phyloP scores from a whole-genome alignment of 2,888 invertebrate species.

The Cataglyphis altisquamis region DNA sequence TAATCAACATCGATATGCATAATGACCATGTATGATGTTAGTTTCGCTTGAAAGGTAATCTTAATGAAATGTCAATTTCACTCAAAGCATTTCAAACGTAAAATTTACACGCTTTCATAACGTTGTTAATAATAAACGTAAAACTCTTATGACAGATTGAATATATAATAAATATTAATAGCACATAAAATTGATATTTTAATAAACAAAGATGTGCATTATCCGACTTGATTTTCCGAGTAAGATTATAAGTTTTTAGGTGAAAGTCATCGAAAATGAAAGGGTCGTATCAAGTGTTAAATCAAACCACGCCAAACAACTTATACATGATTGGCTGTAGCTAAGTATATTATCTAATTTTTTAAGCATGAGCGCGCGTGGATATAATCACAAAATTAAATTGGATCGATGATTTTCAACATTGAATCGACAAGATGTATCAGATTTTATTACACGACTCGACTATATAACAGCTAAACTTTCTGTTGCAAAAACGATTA shows the following conservation, averaged over 20 bases:
- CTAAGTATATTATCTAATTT: constrained; percentile 45
- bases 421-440: constrained; percentile 31
- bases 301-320: constrained; percentile 52
- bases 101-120: constrained; percentile 34
- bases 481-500: not conserved
- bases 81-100: constrained; percentile 18
- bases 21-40: constrained; percentile 36
- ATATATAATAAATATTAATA: constrained; percentile 28
- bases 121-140: constrained; percentile 31
- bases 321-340: constrained; percentile 21
- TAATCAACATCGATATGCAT: constrained; percentile 40
- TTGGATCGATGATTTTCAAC: constrained; percentile 53
- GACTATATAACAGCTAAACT: not conserved
- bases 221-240: constrained; percentile 47
- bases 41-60: constrained; percentile 37
- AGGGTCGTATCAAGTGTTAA: constrained; percentile 59
- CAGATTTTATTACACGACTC: not conserved
- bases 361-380: constrained; percentile 9
- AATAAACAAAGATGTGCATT: constrained; percentile 45
- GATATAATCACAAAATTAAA: constrained; percentile 52
- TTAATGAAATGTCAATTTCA: constrained; percentile 50
- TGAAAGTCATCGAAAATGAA: constrained; percentile 71
- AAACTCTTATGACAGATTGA: not conserved
- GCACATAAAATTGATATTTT: not conserved
- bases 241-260: constrained; percentile 53